These are phyloP conservation scores for Phataginus tetradactyla DNA, from an alignment of 2,797 vertebrate species.

Conservation along the genomic window DNA sequence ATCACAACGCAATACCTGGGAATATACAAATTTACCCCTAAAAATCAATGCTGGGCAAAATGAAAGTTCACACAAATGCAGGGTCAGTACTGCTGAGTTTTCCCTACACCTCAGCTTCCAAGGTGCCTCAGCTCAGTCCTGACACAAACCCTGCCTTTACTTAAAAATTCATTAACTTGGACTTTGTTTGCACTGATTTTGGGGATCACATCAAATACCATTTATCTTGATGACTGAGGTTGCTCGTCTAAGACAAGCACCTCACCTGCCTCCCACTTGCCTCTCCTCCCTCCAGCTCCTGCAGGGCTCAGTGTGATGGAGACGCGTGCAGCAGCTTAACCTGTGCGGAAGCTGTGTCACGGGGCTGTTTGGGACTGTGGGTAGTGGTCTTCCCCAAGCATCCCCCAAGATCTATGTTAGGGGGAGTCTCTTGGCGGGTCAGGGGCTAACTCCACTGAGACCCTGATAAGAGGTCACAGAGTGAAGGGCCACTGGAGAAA, in stretches of 20 bases:
- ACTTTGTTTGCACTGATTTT: background rate
- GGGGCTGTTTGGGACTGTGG: rapidly evolving
- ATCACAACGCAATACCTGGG: too few relatives aligned
- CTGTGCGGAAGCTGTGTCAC: rapidly evolving
- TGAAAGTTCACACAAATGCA: rapidly evolving
- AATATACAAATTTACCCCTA: background rate
- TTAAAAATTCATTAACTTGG: rapidly evolving
- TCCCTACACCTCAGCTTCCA: rapidly evolving
- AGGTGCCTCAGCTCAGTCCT: rapidly evolving
- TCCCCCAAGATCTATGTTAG: rapidly evolving
- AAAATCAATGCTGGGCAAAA: rapidly evolving
- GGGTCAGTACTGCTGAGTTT: rapidly evolving
- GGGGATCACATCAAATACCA: rapidly evolving
- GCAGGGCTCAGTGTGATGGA: rapidly evolving
- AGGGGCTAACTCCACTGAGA: too few relatives aligned
- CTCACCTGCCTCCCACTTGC: rapidly evolving
- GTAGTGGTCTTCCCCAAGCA: rapidly evolving
- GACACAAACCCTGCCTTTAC: rapidly evolving
- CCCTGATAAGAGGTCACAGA: rapidly evolving
- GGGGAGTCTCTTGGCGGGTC: background rate
- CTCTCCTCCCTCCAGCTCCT: rapidly evolving
- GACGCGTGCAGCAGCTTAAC: too few relatives aligned
- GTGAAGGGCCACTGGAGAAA: too few relatives aligned
- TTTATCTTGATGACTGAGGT: rapidly evolving
- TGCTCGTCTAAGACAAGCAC: rapidly evolving